Evolutionary conservation across 2,797 vertebrate species (phyloP), one percentile per base, ranked within the genome.

Genomic region (Centropyge bicolor): DNA sequence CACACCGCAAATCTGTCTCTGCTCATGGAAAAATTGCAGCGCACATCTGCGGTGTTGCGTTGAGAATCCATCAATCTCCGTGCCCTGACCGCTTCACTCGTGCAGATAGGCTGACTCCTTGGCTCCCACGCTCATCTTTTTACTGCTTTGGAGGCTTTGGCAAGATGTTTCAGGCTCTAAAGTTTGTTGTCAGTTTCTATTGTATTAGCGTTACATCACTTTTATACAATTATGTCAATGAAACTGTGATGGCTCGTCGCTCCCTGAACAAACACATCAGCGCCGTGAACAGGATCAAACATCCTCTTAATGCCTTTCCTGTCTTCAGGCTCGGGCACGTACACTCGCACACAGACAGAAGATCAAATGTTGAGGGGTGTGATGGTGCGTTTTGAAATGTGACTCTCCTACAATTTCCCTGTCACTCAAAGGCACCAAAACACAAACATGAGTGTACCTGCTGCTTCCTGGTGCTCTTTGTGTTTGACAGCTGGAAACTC

Each of bases 1-100:
- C 83, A 74, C 65, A 80, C 89, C 74, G 38, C 92, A 93, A 86
- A 94, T 88, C 87, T 94, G 90, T 93, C 88, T 91, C 81, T 88
- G 86, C 86, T 91, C 88, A 84, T 90, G 85, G 92, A 92, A 94
- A 92, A 75, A 82, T 66, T 79, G 88, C 90, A 86, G 87, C 59
- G 57, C 80, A 86, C 87, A 88, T 91, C 86, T 83, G 86, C 63
- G 78, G 84, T 22, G 81, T 70, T 85, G 70, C 43, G 55, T 65
- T 82, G 85, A 84, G 86, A 91, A 89, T 87, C 91, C 88, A 91
- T 91, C 89, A 89, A 80, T 93, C 89, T 87, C 73, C n/a, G 16
- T 5, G 45, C 55, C 66, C 82, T 55, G 75, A 89, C 90, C 78
- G 54, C 85, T 85, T 89, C 84, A 56, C 77, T 85, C 48, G n/a